Base-by-base conservation (phyloP, 1,140 invertebrate genomes). In the Drosophila leontia region DNA sequence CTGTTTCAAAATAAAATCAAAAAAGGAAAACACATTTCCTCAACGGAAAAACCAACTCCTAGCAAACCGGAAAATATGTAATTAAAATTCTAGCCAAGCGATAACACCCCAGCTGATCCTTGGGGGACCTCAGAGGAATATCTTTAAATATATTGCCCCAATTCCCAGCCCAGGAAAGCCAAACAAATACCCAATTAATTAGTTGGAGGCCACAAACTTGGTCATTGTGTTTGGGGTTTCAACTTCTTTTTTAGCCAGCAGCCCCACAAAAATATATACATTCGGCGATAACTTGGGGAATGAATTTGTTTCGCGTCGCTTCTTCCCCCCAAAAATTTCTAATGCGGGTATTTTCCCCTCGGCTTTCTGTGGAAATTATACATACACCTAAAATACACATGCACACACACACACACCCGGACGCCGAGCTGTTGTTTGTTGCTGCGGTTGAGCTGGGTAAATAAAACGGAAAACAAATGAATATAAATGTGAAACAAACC, bases 401-500 rank as follows among this genome's bases (percentile, higher is more conserved):
- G 48, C 37, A 75, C 57, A 78, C 63, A 76, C 62, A 80, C 65
- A 80, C 64, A 75, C 51, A 58, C 51, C 23, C 23, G 23, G 23
- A 56, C 50, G 37, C 44, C 17, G 37, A n/a, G 15, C 37, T 62
- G 35, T 29, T 65, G 37, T 55, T 34, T 62, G 37, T 55, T 59
- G 45, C 70, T 81, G 65, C 61, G 62, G 59, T 68, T 82, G 57
- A 68, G 83, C 62, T 77, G 71, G 84, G 84, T 83, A 87, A 87
- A 87, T 87, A 88, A 87, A 87, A 88, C 84, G 78, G 60, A 88
- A 87, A 87, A 88, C 83, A 87, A 87, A 87, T 87, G 83, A 87
- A 87, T 87, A 87, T 81, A 87, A 87, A 87, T 87, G 83, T 75
- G 83, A 87, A 87, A 77, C 86, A 87, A 88, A 83, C 83, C 82